Percentiles rank a stretch among this genome's conserved stretches.
Conservation (phyloP, 2,888 invertebrate species). For the Epinotia brunnichana region DNA sequence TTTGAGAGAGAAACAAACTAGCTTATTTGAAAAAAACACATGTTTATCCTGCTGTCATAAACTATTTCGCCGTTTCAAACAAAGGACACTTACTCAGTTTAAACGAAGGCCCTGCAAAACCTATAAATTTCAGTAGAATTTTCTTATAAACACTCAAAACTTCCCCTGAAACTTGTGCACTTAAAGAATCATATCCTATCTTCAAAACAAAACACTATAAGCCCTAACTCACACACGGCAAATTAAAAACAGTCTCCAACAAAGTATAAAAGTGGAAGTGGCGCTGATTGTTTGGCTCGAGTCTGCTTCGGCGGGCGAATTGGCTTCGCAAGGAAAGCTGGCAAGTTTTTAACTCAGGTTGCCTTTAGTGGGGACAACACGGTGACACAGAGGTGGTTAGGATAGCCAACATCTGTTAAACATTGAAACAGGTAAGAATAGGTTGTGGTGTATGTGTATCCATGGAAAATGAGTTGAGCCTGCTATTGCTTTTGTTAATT, state of each 20-base stretch:
- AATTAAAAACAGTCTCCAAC: conserved; percentile 42
- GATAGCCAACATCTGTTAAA: neutral
- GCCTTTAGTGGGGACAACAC: conserved; percentile 46
- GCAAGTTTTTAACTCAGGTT: conserved; percentile 49
- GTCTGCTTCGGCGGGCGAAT: conserved; percentile 46
- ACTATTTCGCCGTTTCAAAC: too few relatives aligned
- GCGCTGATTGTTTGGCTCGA: conserved; percentile 51
- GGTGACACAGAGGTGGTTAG: conserved; percentile 35
- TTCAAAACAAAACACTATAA: conserved; percentile 36
- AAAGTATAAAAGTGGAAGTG: conserved; percentile 48
- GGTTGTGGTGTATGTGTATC: too few relatives aligned
- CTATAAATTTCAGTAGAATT: neutral
- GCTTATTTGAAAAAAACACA: too few relatives aligned
- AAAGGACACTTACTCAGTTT: neutral
- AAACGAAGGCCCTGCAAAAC: neutral
- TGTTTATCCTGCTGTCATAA: too few relatives aligned
- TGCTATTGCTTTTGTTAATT: too few relatives aligned
- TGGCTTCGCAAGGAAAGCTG: conserved; percentile 48
- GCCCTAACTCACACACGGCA: conserved; percentile 31
- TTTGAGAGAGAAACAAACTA: too few relatives aligned
- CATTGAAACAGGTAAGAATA: too few relatives aligned
- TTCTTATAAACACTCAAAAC: conserved; percentile 10
- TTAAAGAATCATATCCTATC: conserved; percentile 33
- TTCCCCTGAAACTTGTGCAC: conserved; percentile 22
- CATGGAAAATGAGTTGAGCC: too few relatives aligned